phyloP scores from a whole-genome alignment of 2,888 invertebrate species.

The Unio pictorum region DNA sequence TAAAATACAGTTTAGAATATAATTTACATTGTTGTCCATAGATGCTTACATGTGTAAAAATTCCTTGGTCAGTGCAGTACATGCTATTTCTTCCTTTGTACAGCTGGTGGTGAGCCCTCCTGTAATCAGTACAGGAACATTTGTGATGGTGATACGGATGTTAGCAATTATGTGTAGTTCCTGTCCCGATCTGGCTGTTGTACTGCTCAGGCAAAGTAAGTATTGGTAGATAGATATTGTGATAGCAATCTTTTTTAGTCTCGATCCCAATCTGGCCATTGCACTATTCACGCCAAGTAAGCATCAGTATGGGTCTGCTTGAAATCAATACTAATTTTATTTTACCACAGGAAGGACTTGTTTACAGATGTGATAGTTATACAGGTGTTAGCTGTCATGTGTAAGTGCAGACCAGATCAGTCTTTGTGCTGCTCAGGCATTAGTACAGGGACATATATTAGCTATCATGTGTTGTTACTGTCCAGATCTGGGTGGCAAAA shows the following conservation, averaged over 20 bases:
- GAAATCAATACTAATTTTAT: too few relatives aligned
- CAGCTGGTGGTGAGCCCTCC: constrained; percentile 94
- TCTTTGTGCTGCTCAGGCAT: too few relatives aligned
- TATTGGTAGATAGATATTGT: constrained; percentile 1
- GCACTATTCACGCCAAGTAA: constrained; percentile 8
- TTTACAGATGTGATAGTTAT: too few relatives aligned
- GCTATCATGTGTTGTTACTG: constrained; percentile 79
- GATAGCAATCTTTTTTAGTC: too few relatives aligned
- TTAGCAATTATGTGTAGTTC: constrained; percentile 95
- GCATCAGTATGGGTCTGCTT: constrained; percentile 21
- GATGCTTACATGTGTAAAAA: too few relatives aligned
- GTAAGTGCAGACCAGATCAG: background rate
- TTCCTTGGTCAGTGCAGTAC: too few relatives aligned
- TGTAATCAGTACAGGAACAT: constrained; percentile 92
- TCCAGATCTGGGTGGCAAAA: constrained; percentile 89
- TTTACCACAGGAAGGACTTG: too few relatives aligned
- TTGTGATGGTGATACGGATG: constrained; percentile 96
- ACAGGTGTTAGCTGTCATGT: too few relatives aligned
- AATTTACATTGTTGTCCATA: too few relatives aligned
- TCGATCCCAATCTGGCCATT: background rate
- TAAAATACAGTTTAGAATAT: too few relatives aligned
- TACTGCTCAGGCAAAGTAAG: constrained; percentile 87
- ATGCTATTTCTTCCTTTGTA: constrained; percentile 36
- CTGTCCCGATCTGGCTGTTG: constrained; percentile 94
- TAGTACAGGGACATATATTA: constrained; percentile 1